Conservation (phyloP, 2,113 vertebrate species). For the Bufo bufo region DNA sequence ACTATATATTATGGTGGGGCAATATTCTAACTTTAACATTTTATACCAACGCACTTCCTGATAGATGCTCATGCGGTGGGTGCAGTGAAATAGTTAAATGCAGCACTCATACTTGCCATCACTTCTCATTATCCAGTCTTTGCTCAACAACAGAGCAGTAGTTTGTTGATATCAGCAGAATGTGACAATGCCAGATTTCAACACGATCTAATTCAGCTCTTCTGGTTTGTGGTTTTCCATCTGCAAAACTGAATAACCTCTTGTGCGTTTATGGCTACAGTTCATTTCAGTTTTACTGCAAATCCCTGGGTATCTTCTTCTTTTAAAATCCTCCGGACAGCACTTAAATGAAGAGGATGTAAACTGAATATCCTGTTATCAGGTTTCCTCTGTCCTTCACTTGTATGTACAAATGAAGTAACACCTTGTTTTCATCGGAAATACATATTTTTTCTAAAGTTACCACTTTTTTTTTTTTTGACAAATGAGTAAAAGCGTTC, state of each 20-base stretch:
- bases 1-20: too few relatives aligned
- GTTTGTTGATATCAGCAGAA: slow-evolving; percentile 42
- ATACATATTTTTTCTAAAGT: not conserved
- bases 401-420: slow-evolving; percentile 18
- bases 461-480: not conserved
- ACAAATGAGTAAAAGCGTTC: not conserved
- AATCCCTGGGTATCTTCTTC: slow-evolving; percentile 45
- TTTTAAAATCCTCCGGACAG: slow-evolving; percentile 6
- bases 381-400: slow-evolving; percentile 18
- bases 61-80: not conserved
- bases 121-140: not conserved
- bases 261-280: slow-evolving; percentile 23
- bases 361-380: slow-evolving; percentile 21
- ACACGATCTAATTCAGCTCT: slow-evolving; percentile 12
- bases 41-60: not conserved
- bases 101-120: not conserved
- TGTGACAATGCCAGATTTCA: not conserved
- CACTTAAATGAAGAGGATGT: slow-evolving; percentile 37
- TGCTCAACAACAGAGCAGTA: not conserved
- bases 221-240: slow-evolving; percentile 46
- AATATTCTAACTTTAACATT: not conserved
- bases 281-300: slow-evolving; percentile 38
- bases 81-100: slow-evolving; percentile 7
- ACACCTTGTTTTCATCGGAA: not conserved
- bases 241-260: slow-evolving; percentile 40